phyloP scores from a whole-genome alignment of 2,113 vertebrate genomes.

The Corythoichthys haematopterus region DNA sequence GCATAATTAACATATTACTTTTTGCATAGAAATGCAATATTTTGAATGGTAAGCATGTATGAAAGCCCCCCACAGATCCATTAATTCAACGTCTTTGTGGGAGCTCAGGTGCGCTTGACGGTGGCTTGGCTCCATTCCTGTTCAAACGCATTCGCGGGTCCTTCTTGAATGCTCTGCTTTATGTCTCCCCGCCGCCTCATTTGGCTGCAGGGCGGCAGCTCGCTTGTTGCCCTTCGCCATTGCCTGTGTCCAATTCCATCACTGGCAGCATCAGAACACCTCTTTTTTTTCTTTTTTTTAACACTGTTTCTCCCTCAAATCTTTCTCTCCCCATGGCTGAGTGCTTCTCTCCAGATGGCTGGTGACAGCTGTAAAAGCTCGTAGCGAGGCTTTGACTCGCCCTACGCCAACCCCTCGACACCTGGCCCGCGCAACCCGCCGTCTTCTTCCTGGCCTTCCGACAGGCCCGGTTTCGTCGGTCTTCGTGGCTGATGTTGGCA shows the following conservation, averaged over 20 bases:
- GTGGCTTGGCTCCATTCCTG: background rate
- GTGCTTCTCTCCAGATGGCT: constrained; percentile 46
- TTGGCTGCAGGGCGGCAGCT: constrained; percentile 3
- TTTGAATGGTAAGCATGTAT: background rate
- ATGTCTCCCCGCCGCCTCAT: background rate
- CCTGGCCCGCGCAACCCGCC: constrained; percentile 36
- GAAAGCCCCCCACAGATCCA: background rate
- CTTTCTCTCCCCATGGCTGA: constrained; percentile 15
- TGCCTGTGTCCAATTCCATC: constrained; percentile 1
- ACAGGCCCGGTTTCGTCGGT: constrained; percentile 34
- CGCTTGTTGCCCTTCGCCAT: constrained; percentile 1
- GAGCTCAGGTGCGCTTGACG: background rate
- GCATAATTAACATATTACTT: background rate
- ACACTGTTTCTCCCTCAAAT: constrained; percentile 39
- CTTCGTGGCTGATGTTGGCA: constrained; percentile 63
- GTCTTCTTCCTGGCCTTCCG: constrained; percentile 7
- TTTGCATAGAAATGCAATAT: background rate
- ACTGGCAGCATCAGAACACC: background rate
- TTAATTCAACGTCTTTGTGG: background rate
- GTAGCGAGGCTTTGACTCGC: constrained; percentile 66
- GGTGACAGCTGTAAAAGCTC: constrained; percentile 71
- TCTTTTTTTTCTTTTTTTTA: background rate
- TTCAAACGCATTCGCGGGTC: background rate
- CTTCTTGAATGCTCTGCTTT: background rate
- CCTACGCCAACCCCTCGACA: constrained; percentile 32